A percentile compares a stretch with the other conserved stretches of the same genome.
Evolutionary conservation across 2,888 invertebrate species (phyloP).

Genomic region (Orchestes rusci): DNA sequence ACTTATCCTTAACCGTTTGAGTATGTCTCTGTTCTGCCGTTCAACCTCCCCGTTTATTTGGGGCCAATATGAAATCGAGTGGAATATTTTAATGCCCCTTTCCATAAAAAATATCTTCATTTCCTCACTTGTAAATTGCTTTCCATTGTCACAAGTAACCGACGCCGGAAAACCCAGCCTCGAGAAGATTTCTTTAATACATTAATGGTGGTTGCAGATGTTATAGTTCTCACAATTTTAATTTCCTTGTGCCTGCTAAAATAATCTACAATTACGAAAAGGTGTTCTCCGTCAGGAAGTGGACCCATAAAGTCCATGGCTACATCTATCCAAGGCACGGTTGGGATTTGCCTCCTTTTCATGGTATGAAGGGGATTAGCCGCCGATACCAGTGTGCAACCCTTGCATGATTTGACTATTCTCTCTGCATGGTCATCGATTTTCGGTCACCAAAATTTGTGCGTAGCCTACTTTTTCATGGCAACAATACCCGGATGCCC

Average conservation of each 20-base stretch:
- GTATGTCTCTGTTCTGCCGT: conserved; percentile 30
- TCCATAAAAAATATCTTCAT: conserved; percentile 18
- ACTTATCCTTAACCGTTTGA: conserved; percentile 30
- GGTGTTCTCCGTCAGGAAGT: conserved; percentile 17
- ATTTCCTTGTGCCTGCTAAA: conserved; percentile 30
- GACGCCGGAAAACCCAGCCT: conserved; percentile 24
- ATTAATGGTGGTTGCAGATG: conserved; percentile 19
- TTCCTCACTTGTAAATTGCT: conserved; percentile 24
- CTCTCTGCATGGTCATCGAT: conserved; percentile 31
- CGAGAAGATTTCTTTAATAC: conserved; percentile 25
- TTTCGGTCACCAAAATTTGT: conserved; percentile 37
- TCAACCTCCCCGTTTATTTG: conserved; percentile 31
- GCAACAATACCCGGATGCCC: conserved; percentile 36
- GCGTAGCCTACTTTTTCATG: conserved; percentile 24
- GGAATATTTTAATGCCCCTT: conserved; percentile 17
- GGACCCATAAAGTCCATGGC: conserved; percentile 29
- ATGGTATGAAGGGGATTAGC: conserved; percentile 15
- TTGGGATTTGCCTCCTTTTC: conserved; percentile 15
- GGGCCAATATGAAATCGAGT: conserved; percentile 23
- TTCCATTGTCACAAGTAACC: conserved; percentile 25
- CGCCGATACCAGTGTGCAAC: conserved; percentile 18
- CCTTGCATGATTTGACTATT: conserved; percentile 18
- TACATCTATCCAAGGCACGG: conserved; percentile 17
- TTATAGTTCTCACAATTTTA: conserved; percentile 22
- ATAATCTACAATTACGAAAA: conserved; percentile 27